phyloP scores from a whole-genome alignment of 2,888 invertebrate genomes.

The Xylocampa areola region DNA sequence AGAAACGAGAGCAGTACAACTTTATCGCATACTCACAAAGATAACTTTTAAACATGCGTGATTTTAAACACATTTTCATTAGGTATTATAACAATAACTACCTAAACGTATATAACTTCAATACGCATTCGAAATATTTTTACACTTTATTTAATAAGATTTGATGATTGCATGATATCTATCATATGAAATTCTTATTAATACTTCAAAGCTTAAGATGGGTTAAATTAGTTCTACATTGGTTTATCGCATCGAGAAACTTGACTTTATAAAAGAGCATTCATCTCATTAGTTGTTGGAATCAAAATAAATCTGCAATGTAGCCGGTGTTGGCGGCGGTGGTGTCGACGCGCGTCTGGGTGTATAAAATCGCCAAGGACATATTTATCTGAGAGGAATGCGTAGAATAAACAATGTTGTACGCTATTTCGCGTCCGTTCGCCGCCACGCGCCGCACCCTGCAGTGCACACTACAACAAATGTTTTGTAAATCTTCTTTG shows the following conservation, averaged over 20 bases:
- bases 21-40: conserved; percentile 82
- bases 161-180: conserved; percentile 16
- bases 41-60: conserved; percentile 80
- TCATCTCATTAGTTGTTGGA: conserved; percentile 65
- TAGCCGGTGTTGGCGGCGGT: conserved; percentile 61
- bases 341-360: conserved; percentile 70
- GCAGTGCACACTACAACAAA: conserved; percentile 47
- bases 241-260: conserved; percentile 30
- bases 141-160: conserved; percentile 14
- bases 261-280: conserved; percentile 54
- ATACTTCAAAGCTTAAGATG: no score
- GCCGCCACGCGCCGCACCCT: conserved; percentile 75
- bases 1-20: conserved; percentile 81
- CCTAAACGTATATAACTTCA: conserved; percentile 46
- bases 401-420: conserved; percentile 85
- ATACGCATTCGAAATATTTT: conserved; percentile 37
- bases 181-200: conserved; percentile 21
- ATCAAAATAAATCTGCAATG: conserved; percentile 74
- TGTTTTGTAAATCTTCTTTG: conserved; percentile 54
- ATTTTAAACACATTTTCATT: conserved; percentile 76
- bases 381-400: conserved; percentile 87
- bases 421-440: conserved; percentile 75
- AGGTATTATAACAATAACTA: conserved; percentile 61
- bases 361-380: conserved; percentile 86
- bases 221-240: no score